A percentile compares a stretch with the other conserved stretches of the same genome.
Evolutionary conservation across 2,113 vertebrate genomes (phyloP).

Genomic region (Cygnus buccinator): DNA sequence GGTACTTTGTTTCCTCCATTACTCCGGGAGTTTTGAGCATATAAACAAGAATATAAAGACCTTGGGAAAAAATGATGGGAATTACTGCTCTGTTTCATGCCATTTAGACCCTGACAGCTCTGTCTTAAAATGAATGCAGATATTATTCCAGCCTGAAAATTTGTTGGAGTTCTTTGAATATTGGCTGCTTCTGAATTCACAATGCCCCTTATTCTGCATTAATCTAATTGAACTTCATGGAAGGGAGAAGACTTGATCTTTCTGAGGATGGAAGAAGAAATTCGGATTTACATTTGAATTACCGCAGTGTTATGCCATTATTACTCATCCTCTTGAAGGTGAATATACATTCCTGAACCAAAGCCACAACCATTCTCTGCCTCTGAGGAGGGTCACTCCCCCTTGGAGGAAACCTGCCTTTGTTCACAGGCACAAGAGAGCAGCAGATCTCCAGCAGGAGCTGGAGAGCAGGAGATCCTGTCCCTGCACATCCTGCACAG

Average conservation of each 20-base stretch:
- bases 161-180: background rate
- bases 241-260: background rate
- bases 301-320: background rate
- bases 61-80: constrained; percentile 29
- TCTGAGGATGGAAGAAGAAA: background rate
- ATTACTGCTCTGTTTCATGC: constrained; percentile 8
- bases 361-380: background rate
- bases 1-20: background rate
- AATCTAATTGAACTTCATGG: background rate
- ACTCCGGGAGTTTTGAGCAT: background rate
- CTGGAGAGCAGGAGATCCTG: background rate
- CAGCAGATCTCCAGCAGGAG: background rate
- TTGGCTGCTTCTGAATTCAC: background rate
- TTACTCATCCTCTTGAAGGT: background rate
- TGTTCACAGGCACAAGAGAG: background rate
- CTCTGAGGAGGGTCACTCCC: background rate
- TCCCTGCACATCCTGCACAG: background rate
- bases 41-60: constrained; percentile 19
- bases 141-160: background rate
- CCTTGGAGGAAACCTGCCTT: background rate
- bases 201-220: background rate
- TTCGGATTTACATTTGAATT: background rate
- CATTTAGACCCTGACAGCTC: constrained; percentile 1
- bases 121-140: constrained; percentile 12
- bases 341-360: background rate